phyloP scores from a whole-genome alignment of 2,888 invertebrate genomes.

The Halocaridina rubra region DNA sequence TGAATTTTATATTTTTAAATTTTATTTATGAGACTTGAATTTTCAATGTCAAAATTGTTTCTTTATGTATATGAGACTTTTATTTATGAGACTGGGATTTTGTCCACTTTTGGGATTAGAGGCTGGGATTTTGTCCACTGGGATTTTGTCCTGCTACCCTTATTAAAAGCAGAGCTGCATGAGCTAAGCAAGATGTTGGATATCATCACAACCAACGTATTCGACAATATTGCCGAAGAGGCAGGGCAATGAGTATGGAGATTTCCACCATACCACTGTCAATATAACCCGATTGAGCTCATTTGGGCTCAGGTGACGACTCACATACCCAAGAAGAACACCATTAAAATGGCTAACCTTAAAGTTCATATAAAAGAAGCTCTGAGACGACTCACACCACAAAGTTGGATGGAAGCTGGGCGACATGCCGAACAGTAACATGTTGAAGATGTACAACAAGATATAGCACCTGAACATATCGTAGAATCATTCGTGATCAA shows the following conservation, averaged over 20 bases:
- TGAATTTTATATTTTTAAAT: too few relatives aligned
- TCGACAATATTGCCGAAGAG: not conserved
- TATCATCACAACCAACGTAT: not conserved
- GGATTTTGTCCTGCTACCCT: too few relatives aligned
- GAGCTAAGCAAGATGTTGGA: not conserved
- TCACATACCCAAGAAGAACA: not conserved
- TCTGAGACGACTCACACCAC: not conserved
- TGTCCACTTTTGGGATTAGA: too few relatives aligned
- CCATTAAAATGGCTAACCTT: not conserved
- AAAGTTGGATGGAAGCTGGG: conserved; percentile 2
- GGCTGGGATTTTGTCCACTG: too few relatives aligned
- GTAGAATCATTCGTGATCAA: not conserved
- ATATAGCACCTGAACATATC: not conserved
- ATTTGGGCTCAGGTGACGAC: conserved; percentile 1
- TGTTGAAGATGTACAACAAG: not conserved
- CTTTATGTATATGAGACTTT: too few relatives aligned
- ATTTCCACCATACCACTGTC: not conserved
- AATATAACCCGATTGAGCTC: conserved; percentile 6
- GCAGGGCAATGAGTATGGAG: not conserved
- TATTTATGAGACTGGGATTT: too few relatives aligned
- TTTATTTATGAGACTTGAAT: too few relatives aligned
- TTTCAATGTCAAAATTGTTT: too few relatives aligned
- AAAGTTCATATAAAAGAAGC: not conserved
- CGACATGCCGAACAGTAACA: not conserved
- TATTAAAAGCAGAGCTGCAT: not conserved